phyloP scores from a whole-genome alignment of 2,113 vertebrate species.

The Glaucomys volans region DNA sequence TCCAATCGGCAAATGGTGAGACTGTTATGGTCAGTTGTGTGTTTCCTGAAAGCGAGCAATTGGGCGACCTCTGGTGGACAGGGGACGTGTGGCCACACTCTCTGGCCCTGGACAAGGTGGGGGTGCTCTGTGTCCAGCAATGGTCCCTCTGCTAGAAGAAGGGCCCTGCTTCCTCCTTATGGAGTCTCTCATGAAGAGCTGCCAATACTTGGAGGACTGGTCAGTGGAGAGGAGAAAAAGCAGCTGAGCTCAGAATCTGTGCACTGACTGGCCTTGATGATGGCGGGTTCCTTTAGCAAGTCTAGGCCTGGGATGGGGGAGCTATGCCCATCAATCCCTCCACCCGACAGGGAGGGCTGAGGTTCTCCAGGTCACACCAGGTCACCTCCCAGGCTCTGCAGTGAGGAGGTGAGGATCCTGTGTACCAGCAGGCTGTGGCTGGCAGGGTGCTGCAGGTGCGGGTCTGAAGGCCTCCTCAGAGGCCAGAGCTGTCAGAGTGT shows the following conservation, averaged over 20 bases:
- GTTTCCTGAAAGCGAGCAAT: neutral
- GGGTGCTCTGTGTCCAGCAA: neutral
- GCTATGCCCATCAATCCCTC: no score
- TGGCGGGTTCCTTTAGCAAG: no score
- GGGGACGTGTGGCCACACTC: accelerated
- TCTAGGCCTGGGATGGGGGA: no score
- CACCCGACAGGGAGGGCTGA: no score
- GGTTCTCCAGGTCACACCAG: no score
- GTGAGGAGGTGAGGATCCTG: no score
- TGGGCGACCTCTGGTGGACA: neutral
- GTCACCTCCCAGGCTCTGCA: no score
- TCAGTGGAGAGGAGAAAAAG: neutral
- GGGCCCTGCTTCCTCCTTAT: accelerated
- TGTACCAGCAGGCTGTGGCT: no score
- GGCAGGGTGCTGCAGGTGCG: neutral
- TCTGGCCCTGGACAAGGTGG: neutral
- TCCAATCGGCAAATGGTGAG: neutral
- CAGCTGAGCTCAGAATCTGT: neutral
- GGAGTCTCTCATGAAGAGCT: neutral
- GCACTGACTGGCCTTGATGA: neutral
- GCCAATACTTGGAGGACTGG: no score
- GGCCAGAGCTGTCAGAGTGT: no score
- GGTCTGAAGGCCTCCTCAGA: no score
- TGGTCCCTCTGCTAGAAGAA: neutral
- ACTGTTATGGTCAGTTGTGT: neutral